Evolutionary conservation across 2,113 vertebrate genomes (phyloP), one percentile per base, ranked within the genome.

Genomic region (Sapayoa aenigma): DNA sequence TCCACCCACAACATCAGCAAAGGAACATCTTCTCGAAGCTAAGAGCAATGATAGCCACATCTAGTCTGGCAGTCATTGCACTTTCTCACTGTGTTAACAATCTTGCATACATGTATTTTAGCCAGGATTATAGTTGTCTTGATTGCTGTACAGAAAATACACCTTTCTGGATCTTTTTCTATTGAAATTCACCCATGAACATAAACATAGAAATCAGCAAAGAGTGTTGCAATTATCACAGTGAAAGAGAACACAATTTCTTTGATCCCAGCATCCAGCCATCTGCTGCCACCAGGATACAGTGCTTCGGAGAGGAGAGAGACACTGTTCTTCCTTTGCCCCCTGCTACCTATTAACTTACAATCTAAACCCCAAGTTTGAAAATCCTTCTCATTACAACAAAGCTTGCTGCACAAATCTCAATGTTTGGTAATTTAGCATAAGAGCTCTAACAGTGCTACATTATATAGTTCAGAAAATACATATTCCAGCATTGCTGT

Each of bases 241-340:
- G 62, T 49, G 67, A 72, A 91, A 78, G 31, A 76, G n/a, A 90
- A 56, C 9, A 46, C 49, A 30, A 72, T 81, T 94, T 82, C 44
- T 84, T 82, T 95, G 66, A 95, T 93, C 53, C 37, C 63, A 87
- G 74, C 67, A 91, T 85, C 39, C 67, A 80, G 46, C 56, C 84
- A 79, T 69, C 81, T 89, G 66, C 74, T 87, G 16, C 33, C 63
- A 83, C 59, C 46, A 85, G 84, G 67, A n/a, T 27, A 31, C 14
- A 9, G 50, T 66, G 41, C 39, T 95, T 76, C 67, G 74, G 58
- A 91, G 44, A 80, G 33, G 15, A 89, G 30, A 80, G 21, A 81
- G 44, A 44, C 10, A 75, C 53, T 46, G 53, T 25, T 77, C 24
- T 92, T 81, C 41, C 37, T 94, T 63, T 65, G 33, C 16, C 18